Evolutionary conservation across 35 echinoderm and acorn worm species (phyloP).

Genomic region (Apostichopus japonicus): DNA sequence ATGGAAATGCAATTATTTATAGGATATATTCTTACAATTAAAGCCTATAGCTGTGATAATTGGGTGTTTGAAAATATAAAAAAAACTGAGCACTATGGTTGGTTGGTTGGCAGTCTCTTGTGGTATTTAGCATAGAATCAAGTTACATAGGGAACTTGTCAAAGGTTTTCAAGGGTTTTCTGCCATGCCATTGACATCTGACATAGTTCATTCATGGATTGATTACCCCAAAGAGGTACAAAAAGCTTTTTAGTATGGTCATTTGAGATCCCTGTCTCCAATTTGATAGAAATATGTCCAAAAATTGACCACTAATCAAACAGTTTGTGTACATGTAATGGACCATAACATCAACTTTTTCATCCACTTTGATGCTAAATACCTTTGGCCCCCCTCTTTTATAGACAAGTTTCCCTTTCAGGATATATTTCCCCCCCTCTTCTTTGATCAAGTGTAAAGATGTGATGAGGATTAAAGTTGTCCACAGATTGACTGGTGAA

Average conservation of each 20-base stretch:
- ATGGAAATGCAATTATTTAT: too few relatives aligned
- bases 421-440: not conserved
- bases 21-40: too few relatives aligned
- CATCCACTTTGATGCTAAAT: not conserved
- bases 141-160: too few relatives aligned
- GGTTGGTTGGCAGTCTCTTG: too few relatives aligned
- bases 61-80: too few relatives aligned
- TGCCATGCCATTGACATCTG: not conserved
- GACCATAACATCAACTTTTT: not conserved
- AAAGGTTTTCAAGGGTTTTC: too few relatives aligned
- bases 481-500: not conserved
- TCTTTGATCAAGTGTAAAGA: not conserved
- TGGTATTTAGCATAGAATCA: too few relatives aligned
- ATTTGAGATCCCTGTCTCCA: not conserved
- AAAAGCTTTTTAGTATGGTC: not conserved
- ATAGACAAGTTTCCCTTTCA: not conserved
- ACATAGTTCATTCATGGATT: not conserved
- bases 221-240: not conserved
- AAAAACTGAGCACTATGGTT: too few relatives aligned
- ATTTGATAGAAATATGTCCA: not conserved
- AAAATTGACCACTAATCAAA: conserved; percentile 19
- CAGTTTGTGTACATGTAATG: not conserved
- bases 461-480: conserved; percentile 6
- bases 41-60: too few relatives aligned
- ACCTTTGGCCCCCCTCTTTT: not conserved